These are phyloP conservation scores for Furcifer pardalis DNA, from an alignment of 2,797 vertebrate species.

Conservation along the genomic window DNA sequence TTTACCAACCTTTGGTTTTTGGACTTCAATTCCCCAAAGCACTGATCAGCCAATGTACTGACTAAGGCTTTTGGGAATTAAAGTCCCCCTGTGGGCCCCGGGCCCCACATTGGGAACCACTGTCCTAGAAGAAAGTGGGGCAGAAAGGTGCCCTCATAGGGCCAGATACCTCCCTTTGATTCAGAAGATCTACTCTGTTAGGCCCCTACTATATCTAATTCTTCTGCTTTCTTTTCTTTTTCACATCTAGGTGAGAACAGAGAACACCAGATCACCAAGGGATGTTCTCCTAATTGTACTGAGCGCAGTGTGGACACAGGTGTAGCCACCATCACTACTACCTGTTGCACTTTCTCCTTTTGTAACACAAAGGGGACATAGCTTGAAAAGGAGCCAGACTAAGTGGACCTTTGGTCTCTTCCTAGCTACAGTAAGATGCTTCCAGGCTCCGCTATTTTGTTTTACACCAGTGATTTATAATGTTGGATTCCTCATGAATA, in stretches of 20 bases:
- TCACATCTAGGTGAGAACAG: background rate
- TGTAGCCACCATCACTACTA: background rate
- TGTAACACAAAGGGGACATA: conserved; percentile 62
- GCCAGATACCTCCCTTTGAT: background rate
- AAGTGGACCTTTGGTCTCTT: conserved; percentile 28
- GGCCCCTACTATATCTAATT: too few species aligned
- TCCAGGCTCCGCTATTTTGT: background rate
- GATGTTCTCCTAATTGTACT: conserved; percentile 49
- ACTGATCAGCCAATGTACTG: too few species aligned
- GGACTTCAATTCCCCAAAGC: too few species aligned
- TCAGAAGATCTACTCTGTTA: background rate
- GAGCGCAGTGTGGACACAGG: conserved; percentile 31
- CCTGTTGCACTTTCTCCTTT: conserved; percentile 51
- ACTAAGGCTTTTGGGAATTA: too few species aligned
- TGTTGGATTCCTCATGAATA: background rate
- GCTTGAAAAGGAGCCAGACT: conserved; percentile 51
- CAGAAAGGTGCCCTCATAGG: background rate
- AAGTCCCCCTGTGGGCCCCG: too few species aligned
- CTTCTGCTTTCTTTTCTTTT: background rate
- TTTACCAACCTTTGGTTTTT: too few species aligned
- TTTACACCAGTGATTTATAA: background rate
- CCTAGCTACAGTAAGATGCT: background rate
- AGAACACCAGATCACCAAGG: conserved; percentile 54
- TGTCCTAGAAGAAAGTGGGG: background rate
- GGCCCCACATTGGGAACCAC: too few species aligned